Percentiles rank a stretch among this genome's conserved stretches.
Conservation (phyloP, 2,888 invertebrate genomes). For the Poecilobothrus nobilitatus region DNA sequence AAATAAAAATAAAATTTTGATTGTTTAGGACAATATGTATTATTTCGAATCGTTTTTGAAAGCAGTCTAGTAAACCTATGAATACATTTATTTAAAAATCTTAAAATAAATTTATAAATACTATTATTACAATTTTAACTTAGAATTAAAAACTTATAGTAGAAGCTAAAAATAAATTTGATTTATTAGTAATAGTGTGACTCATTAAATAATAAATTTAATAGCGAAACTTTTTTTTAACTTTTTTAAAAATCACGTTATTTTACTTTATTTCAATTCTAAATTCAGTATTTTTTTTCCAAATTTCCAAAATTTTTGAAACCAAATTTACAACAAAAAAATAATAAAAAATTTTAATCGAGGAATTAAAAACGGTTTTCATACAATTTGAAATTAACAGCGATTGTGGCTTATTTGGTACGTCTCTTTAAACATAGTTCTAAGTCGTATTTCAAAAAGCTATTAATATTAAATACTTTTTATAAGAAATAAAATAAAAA, state of each 20-base stretch:
- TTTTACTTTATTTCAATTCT: too few relatives aligned
- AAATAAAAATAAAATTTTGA: too few relatives aligned
- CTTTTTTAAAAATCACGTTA: neutral
- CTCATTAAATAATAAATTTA: neutral
- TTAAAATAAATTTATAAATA: neutral
- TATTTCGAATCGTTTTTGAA: neutral
- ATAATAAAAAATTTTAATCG: too few relatives aligned
- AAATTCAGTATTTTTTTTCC: too few relatives aligned
- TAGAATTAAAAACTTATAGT: neutral
- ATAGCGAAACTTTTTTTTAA: neutral
- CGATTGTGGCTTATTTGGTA: too few relatives aligned
- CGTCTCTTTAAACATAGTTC: too few relatives aligned
- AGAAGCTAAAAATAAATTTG: neutral
- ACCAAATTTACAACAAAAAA: too few relatives aligned
- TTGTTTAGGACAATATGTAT: neutral
- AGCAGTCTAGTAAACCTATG: neutral
- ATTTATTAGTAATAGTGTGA: too few relatives aligned
- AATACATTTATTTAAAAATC: neutral
- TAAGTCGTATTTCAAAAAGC: too few relatives aligned
- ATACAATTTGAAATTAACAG: too few relatives aligned
- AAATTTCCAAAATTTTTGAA: too few relatives aligned
- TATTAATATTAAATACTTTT: neutral
- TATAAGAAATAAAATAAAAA: neutral
- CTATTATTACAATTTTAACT: neutral
- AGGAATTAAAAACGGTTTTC: too few relatives aligned